Conservation (phyloP, 2,113 vertebrate species). For the Brienomyrus longianalis region DNA sequence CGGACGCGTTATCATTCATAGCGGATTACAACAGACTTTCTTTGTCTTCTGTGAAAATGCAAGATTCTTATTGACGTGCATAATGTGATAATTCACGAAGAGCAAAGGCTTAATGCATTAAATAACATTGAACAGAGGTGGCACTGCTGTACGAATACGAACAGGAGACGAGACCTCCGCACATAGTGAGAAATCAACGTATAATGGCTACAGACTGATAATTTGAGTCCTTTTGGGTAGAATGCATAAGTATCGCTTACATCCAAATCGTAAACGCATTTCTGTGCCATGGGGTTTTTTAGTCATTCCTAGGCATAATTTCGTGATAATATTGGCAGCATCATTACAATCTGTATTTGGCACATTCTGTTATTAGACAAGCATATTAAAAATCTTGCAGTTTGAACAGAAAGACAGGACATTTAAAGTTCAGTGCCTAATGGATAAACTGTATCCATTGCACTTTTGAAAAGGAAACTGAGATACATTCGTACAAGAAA, state of each 20-base stretch:
- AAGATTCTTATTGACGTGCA: neutral
- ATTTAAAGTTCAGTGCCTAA: constrained; percentile 56
- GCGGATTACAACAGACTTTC: neutral
- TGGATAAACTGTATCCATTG: constrained; percentile 56
- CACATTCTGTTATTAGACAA: constrained; percentile 61
- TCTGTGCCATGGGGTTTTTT: constrained; percentile 46
- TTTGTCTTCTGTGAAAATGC: constrained; percentile 5
- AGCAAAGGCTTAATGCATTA: neutral
- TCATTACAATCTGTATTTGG: constrained; percentile 59
- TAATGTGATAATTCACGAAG: neutral
- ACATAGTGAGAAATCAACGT: neutral
- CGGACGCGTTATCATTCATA: neutral
- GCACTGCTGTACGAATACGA: neutral
- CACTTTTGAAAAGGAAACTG: constrained; percentile 51
- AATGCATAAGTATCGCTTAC: constrained; percentile 33
- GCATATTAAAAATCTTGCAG: constrained; percentile 51
- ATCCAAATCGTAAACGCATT: constrained; percentile 38
- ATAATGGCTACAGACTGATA: constrained; percentile 12
- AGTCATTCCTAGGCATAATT: constrained; percentile 55
- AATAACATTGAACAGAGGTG: neutral
- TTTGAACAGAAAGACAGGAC: constrained; percentile 49
- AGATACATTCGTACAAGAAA: constrained; percentile 48
- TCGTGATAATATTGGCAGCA: constrained; percentile 51
- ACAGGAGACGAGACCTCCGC: neutral
- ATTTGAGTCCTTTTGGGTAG: constrained; percentile 21